Conservation (phyloP, 2,113 vertebrate genomes). For the Pica pica region DNA sequence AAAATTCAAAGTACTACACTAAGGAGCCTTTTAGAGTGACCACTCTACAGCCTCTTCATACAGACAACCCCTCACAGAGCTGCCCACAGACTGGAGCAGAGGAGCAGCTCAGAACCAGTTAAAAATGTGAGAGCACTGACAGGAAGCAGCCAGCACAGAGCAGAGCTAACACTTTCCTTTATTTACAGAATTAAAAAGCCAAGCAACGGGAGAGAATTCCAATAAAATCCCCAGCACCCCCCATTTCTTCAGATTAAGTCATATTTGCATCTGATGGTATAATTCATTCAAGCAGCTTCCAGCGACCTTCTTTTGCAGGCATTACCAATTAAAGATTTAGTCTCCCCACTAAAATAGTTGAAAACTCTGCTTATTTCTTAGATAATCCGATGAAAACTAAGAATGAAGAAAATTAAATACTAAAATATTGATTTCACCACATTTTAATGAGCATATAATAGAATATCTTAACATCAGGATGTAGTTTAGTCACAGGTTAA, state of each 20-base stretch:
- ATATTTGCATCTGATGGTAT: not conserved
- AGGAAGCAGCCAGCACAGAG: not conserved
- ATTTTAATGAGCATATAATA: not conserved
- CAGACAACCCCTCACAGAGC: slow-evolving; percentile 69
- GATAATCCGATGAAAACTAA: not conserved
- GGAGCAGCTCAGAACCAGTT: slow-evolving; percentile 39
- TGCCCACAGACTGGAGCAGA: slow-evolving; percentile 51
- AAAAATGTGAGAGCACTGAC: not conserved
- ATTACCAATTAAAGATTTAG: not conserved
- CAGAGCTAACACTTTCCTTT: not conserved
- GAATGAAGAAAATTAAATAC: not conserved
- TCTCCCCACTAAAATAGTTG: not conserved
- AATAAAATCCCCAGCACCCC: not conserved
- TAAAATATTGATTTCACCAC: not conserved
- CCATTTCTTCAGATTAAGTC: not conserved
- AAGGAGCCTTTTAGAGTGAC: slow-evolving; percentile 83
- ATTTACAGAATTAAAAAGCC: slow-evolving; percentile 18
- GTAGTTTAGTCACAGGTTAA: slow-evolving; percentile 7
- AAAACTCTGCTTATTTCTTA: not conserved
- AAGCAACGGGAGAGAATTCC: not conserved
- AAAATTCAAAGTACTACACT: slow-evolving; percentile 93
- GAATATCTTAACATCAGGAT: not conserved
- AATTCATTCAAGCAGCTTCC: not conserved
- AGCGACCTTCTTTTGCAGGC: not conserved
- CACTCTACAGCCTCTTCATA: slow-evolving; percentile 77